phyloP scores from a whole-genome alignment of 2,797 vertebrate species.

The Rhinichthys osculus region DNA sequence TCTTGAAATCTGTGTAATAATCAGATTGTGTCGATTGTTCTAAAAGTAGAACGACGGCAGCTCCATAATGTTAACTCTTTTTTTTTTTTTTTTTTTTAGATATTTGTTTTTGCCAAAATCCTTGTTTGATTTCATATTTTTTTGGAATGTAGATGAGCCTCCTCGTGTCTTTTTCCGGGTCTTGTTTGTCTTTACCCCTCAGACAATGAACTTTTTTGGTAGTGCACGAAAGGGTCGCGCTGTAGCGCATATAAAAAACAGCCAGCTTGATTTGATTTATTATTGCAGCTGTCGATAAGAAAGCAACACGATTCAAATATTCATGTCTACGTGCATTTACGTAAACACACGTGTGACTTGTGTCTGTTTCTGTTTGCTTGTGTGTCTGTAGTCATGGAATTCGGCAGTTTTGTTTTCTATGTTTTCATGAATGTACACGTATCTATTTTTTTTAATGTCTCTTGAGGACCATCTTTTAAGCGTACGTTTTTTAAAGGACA shows the following conservation, averaged over 20 bases:
- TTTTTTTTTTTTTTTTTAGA: constrained; percentile 72
- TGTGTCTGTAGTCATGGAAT: background rate
- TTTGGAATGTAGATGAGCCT: constrained; percentile 64
- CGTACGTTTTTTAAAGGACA: background rate
- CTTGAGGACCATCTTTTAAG: background rate
- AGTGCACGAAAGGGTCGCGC: background rate
- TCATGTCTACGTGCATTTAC: background rate
- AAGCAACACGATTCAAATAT: constrained; percentile 10
- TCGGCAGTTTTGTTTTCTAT: background rate
- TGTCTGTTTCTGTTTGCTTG: constrained; percentile 9
- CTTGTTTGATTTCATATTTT: constrained; percentile 70
- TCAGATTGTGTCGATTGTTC: constrained; percentile 77
- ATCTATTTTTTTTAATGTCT: background rate
- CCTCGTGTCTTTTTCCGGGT: constrained; percentile 59
- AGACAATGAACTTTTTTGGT: constrained; percentile 40
- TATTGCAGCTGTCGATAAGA: constrained; percentile 38
- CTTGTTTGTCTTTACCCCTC: constrained; percentile 59
- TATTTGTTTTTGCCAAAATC: constrained; percentile 77
- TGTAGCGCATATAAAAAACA: background rate
- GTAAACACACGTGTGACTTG: background rate
- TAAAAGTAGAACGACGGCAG: constrained; percentile 75
- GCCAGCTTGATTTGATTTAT: constrained; percentile 25
- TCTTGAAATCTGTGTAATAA: constrained; percentile 81
- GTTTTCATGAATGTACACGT: background rate
- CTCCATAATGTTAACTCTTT: constrained; percentile 74